Conservation (phyloP, 2,888 invertebrate genomes). For the Terebella lapidaria region DNA sequence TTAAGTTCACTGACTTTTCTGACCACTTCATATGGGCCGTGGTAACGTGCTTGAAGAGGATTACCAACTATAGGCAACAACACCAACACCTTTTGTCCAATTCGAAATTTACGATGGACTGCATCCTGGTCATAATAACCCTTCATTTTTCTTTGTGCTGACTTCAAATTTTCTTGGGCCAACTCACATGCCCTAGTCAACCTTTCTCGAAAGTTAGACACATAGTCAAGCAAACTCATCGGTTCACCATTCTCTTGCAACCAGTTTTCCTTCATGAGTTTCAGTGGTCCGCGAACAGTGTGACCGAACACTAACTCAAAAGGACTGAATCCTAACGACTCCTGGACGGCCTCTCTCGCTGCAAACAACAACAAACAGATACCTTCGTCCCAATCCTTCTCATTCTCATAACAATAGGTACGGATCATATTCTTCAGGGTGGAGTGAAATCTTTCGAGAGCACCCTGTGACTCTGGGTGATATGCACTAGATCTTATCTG, state of each 20-base stretch:
- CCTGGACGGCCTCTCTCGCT: constrained; percentile 7
- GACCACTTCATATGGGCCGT: constrained; percentile 4
- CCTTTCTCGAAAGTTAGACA: neutral
- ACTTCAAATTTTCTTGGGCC: neutral
- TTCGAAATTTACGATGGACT: neutral
- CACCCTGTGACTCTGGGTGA: constrained; percentile 1
- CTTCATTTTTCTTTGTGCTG: neutral
- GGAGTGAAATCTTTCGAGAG: neutral
- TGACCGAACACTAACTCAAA: constrained; percentile 12
- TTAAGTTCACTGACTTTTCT: neutral
- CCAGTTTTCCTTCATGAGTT: constrained; percentile 6
- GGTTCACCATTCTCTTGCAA: neutral
- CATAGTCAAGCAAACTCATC: neutral
- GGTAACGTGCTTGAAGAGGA: neutral
- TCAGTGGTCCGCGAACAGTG: constrained; percentile 3
- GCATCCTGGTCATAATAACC: neutral
- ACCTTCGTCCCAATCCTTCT: constrained; percentile 4
- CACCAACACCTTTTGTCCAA: constrained; percentile 2
- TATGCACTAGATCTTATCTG: constrained; percentile 10
- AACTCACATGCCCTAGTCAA: constrained; percentile 1
- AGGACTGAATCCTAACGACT: constrained; percentile 8
- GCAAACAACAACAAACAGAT: neutral
- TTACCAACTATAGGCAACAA: neutral
- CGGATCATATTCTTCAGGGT: constrained; percentile 4
- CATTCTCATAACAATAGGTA: neutral